Percentiles rank a stretch among this genome's conserved stretches.
phyloP scores from a whole-genome alignment of 2,113 vertebrate species.

The mouse (Mus musculus) region DNA sequence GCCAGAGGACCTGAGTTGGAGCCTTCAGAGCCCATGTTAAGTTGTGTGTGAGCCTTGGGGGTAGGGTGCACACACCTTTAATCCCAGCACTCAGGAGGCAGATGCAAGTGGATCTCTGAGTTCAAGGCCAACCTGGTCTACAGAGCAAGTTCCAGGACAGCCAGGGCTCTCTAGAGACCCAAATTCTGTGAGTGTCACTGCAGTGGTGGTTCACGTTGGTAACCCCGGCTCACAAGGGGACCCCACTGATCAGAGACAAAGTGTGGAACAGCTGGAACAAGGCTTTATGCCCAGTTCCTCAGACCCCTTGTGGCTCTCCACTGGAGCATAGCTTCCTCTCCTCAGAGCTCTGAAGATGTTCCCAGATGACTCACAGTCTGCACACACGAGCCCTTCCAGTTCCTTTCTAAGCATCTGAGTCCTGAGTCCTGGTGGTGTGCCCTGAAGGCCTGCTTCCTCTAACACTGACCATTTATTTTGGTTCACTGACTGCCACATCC shows the following conservation, averaged over 20 bases:
- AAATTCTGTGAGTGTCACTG: not conserved
- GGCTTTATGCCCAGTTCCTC: not conserved
- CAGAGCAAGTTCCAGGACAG: not conserved
- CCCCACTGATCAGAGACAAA: not conserved
- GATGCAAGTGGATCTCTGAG: not conserved
- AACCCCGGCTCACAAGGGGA: not conserved
- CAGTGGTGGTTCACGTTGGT: not conserved
- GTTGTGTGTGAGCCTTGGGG: not conserved
- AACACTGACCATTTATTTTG: not conserved
- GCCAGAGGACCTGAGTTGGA: not conserved
- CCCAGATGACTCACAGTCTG: not conserved
- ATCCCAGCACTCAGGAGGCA: not conserved
- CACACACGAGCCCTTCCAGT: not conserved
- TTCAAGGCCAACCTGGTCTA: not conserved
- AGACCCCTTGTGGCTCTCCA: not conserved
- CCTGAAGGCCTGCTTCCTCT: not conserved
- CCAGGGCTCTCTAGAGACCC: not conserved
- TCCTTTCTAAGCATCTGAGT: not conserved
- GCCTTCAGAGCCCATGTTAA: not conserved
- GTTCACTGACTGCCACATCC: no score
- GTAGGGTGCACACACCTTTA: not conserved
- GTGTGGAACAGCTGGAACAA: not conserved
- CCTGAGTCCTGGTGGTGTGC: not conserved
- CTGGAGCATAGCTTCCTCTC: not conserved
- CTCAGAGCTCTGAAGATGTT: accelerated